Evolutionary conservation across 23 tunicate species (phyloP).

Genomic region (Clavelina lepadiformis): DNA sequence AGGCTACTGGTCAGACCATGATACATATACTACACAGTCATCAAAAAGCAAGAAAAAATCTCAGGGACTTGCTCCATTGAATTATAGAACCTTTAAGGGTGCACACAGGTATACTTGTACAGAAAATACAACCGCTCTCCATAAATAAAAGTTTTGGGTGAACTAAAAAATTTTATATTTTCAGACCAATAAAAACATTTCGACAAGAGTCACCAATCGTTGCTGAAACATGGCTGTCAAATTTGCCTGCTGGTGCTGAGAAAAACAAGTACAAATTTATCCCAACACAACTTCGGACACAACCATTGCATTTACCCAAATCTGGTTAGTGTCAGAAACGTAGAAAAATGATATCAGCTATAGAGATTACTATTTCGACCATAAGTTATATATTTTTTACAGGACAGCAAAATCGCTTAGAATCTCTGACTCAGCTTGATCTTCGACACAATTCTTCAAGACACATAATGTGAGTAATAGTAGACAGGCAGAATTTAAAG

Average conservation of each 20-base stretch:
- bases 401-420: slow-evolving; percentile 7
- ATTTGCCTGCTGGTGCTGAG: slow-evolving; percentile 35
- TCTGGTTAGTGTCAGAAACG: slow-evolving; percentile 35
- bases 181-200: slow-evolving; percentile 57
- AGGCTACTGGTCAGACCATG: slow-evolving; percentile 90
- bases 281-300: slow-evolving; percentile 75
- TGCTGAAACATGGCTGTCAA: slow-evolving; percentile 48
- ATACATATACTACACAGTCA: slow-evolving; percentile 7
- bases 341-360: neutral
- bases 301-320: slow-evolving; percentile 57
- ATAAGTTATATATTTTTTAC: neutral
- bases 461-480: neutral
- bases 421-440: slow-evolving; percentile 30
- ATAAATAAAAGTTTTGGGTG: neutral
- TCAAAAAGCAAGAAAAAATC: slow-evolving; percentile 28
- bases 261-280: slow-evolving; percentile 53
- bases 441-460: neutral
- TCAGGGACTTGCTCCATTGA: slow-evolving; percentile 31
- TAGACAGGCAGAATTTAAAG: too few relatives aligned
- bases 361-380: neutral
- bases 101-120: slow-evolving; percentile 53
- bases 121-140: neutral
- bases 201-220: slow-evolving; percentile 74
- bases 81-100: slow-evolving; percentile 51
- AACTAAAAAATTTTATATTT: neutral